Evolutionary conservation across 2,797 vertebrate species (phyloP).

Genomic region (Spheniscus humboldti): DNA sequence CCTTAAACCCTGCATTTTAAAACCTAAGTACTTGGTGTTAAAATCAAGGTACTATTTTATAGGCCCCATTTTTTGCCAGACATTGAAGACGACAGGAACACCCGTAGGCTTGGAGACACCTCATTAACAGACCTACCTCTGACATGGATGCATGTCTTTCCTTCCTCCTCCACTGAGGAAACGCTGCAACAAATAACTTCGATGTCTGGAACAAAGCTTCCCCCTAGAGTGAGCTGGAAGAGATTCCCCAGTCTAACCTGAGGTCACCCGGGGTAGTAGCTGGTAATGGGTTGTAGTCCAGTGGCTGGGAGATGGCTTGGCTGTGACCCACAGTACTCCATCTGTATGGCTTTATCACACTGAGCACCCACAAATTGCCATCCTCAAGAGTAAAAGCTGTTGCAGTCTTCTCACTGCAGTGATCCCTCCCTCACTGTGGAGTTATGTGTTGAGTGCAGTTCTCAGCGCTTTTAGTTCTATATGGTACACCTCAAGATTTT

Average conservation of each 20-base stretch:
- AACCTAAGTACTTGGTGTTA: neutral
- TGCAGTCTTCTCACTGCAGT: neutral
- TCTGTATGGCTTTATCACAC: neutral
- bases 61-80: neutral
- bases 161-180: neutral
- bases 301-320: neutral
- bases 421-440: neutral
- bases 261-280: neutral
- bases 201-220: neutral
- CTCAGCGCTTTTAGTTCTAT: neutral
- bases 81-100: neutral
- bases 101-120: neutral
- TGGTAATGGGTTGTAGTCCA: neutral
- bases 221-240: neutral
- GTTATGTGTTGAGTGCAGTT: neutral
- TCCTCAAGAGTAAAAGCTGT: neutral
- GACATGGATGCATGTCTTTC: fast-evolving
- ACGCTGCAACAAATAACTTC: neutral
- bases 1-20: neutral
- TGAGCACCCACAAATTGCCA: neutral
- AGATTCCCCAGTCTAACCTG: neutral
- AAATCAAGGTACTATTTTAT: neutral
- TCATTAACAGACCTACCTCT: neutral
- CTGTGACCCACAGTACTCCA: neutral
- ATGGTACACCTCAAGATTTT: neutral